phyloP scores from a whole-genome alignment of 2,797 vertebrate species.

The Gymnothorax javanicus region DNA sequence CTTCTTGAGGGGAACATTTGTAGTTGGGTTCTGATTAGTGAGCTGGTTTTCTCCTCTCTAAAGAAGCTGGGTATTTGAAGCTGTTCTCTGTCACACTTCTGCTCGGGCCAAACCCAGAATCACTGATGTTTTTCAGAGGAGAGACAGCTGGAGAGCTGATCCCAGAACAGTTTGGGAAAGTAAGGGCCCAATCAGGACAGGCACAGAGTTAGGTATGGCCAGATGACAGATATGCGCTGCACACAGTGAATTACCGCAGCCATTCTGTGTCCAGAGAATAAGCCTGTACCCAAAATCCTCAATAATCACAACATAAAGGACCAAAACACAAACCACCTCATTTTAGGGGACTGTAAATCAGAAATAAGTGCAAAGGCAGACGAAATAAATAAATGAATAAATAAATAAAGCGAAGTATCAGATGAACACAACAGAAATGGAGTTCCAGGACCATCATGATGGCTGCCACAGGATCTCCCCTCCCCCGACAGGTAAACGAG shows the following conservation, averaged over 20 bases:
- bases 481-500: too few relatives aligned
- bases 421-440: too few relatives aligned
- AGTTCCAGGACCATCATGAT: too few relatives aligned
- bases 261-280: not conserved
- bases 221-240: not conserved
- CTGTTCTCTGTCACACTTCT: not conserved
- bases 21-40: slow-evolving; percentile 10
- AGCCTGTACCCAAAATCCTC: not conserved
- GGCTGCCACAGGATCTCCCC: too few relatives aligned
- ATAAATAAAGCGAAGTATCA: too few relatives aligned
- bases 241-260: not conserved
- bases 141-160: not conserved
- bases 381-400: too few relatives aligned
- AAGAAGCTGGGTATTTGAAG: not conserved
- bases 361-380: too few relatives aligned
- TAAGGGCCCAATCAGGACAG: not conserved
- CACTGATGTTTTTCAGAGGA: not conserved
- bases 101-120: not conserved
- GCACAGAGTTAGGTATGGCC: not conserved
- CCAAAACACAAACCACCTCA: not conserved
- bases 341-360: too few relatives aligned
- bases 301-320: not conserved
- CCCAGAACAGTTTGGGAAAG: not conserved
- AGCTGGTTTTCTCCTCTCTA: not conserved
- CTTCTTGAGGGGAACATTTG: not conserved